Evolutionary conservation across 2,888 invertebrate species (phyloP).

Genomic region (Teinopalpus imperialis): DNA sequence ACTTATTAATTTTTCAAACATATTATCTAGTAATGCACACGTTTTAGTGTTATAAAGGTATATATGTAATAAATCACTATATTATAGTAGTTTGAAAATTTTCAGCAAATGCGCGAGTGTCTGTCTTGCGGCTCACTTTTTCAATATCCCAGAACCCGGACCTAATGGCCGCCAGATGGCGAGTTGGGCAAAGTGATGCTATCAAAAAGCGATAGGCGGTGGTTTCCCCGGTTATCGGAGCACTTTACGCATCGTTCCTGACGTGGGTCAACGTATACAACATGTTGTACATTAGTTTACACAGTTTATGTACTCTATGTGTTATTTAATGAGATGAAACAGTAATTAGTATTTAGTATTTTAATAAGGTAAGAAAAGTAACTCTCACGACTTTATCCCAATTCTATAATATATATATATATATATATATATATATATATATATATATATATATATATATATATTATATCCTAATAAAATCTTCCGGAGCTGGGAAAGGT

Average conservation of each 20-base stretch:
- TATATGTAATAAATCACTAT: constrained; percentile 13
- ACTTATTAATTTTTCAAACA: too few species aligned
- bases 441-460: too few species aligned
- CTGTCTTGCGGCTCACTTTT: constrained; percentile 65
- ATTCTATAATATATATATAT: too few species aligned
- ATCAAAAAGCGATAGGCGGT: constrained; percentile 81
- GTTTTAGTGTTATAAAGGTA: too few species aligned
- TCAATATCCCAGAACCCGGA: constrained; percentile 67
- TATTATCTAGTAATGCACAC: too few species aligned
- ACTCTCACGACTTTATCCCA: too few species aligned
- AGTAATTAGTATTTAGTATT: too few species aligned
- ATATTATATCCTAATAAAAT: too few species aligned
- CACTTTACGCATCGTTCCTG: constrained; percentile 71
- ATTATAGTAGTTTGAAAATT: constrained; percentile 25
- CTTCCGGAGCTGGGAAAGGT: too few species aligned
- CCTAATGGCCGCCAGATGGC: constrained; percentile 80
- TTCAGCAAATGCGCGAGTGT: constrained; percentile 30
- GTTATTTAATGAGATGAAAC: neutral
- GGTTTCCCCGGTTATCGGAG: constrained; percentile 76
- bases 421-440: too few species aligned
- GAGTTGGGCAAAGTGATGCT: constrained; percentile 80
- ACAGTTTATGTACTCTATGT: constrained; percentile 30
- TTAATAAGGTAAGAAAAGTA: too few species aligned
- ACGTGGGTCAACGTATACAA: constrained; percentile 66
- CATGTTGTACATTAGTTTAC: constrained; percentile 57